Base-by-base conservation (phyloP, 2,113 vertebrate species). In the Vulpes ferrilata region DNA sequence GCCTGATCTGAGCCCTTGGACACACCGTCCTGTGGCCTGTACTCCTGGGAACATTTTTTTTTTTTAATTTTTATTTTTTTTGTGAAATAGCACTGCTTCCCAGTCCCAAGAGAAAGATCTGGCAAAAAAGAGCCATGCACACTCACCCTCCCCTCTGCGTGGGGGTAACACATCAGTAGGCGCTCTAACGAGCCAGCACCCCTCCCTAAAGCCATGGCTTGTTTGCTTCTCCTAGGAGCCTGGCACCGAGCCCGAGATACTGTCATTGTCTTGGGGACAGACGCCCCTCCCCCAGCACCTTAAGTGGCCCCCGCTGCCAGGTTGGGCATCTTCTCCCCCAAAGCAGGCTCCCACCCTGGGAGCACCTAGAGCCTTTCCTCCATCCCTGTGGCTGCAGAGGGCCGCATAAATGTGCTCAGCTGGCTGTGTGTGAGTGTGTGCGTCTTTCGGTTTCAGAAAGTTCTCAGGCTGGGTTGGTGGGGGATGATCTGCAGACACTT, bases 401-500 rank as follows among this genome's bases (percentile, higher is more conserved):
- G 22, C 23, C 0, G 74, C 53, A 1, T 2, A 1, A 17, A 27
- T 35, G 0, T 16, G 9, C 55, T 53, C 38, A 22, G 76, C 11
- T 25, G 15, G 7, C 30, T 17, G 20, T 5, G 17, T 2, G 38
- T 1, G 43, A 22, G 27, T 0, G 19, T 0, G 23, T 9, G 32
- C 15, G 30, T 32, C 76, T 79, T 55, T 53, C 76, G 8, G 3
- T 15, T 15, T 7, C 8, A 9, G 76, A n/a, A 81, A 35, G 79
- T 96, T 91, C 97, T 92, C 88, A 23, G 86, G 51, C 94, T 81
- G 53, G 67, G 53, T 11, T n/a, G 80, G 48, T 57, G 57, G 91
- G 93, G 81, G 82, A 16, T 53, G 81, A 93, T 78, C 97, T 98
- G 98, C 92, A 98, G 98, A 98, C 96, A 96, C 97, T 98, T 98